Conservation (phyloP, 2,797 vertebrate genomes). For the Prunella strophiata region DNA sequence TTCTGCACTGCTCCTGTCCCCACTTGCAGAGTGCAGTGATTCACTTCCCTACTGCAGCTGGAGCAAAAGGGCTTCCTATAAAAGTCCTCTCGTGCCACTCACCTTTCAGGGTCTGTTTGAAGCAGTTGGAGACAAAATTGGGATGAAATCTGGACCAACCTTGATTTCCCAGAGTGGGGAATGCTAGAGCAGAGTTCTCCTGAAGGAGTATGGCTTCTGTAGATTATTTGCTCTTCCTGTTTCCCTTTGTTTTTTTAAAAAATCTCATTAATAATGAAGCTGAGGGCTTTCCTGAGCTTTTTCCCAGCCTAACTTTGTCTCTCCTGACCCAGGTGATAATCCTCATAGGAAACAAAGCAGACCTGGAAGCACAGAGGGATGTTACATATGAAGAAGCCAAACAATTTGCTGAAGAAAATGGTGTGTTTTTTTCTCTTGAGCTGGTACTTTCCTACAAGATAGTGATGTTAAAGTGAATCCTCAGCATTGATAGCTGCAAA, state of each 20-base stretch:
- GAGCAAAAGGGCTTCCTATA: background rate
- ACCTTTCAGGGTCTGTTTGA: background rate
- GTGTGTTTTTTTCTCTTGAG: conserved; percentile 73
- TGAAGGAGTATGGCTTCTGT: background rate
- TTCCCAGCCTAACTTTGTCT: conserved; percentile 32
- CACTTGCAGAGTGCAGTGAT: background rate
- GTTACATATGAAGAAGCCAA: conserved; percentile 98
- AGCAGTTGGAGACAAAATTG: background rate
- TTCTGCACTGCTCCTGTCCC: background rate
- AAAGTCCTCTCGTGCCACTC: background rate
- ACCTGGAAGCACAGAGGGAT: conserved; percentile 96
- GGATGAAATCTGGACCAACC: background rate
- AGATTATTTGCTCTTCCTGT: background rate
- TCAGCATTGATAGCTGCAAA: background rate
- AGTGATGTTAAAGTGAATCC: background rate
- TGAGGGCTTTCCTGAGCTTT: background rate
- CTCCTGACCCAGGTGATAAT: conserved; percentile 90
- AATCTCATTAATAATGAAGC: background rate
- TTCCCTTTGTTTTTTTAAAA: background rate
- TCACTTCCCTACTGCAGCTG: background rate
- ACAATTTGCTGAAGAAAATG: conserved; percentile 98
- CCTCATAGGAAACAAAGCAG: conserved; percentile 97
- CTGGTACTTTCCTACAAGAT: background rate
- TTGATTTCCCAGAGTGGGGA: background rate
- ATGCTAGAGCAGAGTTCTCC: background rate